Percentiles rank a stretch among this genome's conserved stretches.
These are phyloP conservation scores for Chironomus riparius DNA, from an alignment of 2,888 invertebrate genomes.

Conservation along the genomic window DNA sequence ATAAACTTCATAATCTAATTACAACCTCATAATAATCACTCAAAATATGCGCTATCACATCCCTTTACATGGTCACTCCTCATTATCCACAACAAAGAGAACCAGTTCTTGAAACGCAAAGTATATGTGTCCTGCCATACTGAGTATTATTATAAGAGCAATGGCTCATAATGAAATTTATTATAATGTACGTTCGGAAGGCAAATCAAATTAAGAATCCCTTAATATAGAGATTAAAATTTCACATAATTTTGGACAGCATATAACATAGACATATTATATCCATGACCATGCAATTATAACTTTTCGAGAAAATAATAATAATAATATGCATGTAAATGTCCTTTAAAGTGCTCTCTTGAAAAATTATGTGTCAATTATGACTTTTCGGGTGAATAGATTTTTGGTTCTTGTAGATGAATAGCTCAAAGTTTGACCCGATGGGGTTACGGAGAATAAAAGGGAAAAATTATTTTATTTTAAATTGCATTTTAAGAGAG, in stretches of 20 bases:
- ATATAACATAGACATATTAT: too few species aligned
- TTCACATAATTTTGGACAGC: neutral
- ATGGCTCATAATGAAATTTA: neutral
- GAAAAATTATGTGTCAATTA: slow-evolving; percentile 25
- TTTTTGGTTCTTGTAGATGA: too few species aligned
- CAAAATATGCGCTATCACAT: too few species aligned
- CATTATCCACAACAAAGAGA: neutral
- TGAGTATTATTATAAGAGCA: neutral
- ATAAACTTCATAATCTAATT: too few species aligned
- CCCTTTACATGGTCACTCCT: neutral
- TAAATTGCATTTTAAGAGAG: neutral
- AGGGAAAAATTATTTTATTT: neutral
- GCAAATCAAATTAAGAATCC: neutral
- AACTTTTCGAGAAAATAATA: neutral
- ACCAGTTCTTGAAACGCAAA: neutral
- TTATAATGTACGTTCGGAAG: neutral
- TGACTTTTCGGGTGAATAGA: neutral
- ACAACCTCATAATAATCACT: too few species aligned
- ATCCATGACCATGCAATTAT: slow-evolving; percentile 6
- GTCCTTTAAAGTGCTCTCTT: neutral
- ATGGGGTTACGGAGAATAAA: neutral
- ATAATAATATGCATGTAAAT: slow-evolving; percentile 20
- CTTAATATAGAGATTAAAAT: neutral
- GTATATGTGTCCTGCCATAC: neutral
- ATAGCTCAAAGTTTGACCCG: neutral